These are phyloP conservation scores for Eristalis arbustorum DNA, from an alignment of 2,888 invertebrate species.

Conservation along the genomic window DNA sequence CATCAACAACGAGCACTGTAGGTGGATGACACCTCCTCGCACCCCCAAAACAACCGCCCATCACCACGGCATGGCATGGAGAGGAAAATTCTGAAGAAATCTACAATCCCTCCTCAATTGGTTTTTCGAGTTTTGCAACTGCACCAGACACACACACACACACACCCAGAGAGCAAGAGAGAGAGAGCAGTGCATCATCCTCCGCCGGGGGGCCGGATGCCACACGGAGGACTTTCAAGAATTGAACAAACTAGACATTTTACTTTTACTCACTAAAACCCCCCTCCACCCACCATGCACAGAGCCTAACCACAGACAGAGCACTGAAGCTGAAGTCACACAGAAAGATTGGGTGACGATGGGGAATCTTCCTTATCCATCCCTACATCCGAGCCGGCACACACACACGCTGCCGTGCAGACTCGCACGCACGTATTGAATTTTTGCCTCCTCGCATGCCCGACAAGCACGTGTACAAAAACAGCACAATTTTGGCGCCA, in stretches of 20 bases:
- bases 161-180: too few relatives aligned
- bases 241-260: neutral
- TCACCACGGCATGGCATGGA: neutral
- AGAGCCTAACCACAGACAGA: neutral
- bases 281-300: too few relatives aligned
- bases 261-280: neutral
- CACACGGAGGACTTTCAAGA: neutral
- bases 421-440: neutral
- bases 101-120: too few relatives aligned
- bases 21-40: neutral
- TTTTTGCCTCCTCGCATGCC: neutral
- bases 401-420: neutral
- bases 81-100: neutral
- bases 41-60: neutral
- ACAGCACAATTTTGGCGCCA: slow-evolving; percentile 48
- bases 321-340: neutral
- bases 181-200: too few relatives aligned
- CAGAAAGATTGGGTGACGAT: neutral
- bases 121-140: too few relatives aligned
- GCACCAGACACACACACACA: too few relatives aligned
- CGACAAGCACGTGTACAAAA: slow-evolving; percentile 16
- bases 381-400: neutral
- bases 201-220: too few relatives aligned
- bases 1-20: neutral
- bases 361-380: neutral